Evolutionary conservation across 2,797 vertebrate species (phyloP), one percentile per base, ranked within the genome.

Genomic region (Etheostoma perlongum): DNA sequence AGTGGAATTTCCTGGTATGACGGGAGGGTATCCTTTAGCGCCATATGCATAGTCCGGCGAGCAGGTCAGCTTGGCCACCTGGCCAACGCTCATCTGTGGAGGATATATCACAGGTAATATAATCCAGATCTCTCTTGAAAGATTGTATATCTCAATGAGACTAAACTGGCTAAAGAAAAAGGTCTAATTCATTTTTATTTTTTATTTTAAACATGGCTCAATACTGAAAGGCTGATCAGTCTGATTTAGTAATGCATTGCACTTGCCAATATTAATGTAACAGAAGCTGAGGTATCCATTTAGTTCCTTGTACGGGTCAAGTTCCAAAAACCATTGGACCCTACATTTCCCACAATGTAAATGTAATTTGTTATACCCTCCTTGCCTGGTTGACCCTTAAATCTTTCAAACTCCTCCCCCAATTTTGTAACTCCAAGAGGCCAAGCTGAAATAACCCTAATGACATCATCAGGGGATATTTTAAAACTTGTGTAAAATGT

Each of bases 11-110:
- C 91, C 89, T 2, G 97, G 97, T 92, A 97, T 97, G 93, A 93
- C 84, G 30, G 96, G 96, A 0, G 96, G 96, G 88, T 91, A 94
- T n/a, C 97, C 97, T 3, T 46, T 89, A 6, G 69, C 1, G 33
- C 97, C 97, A 0, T 98, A 98, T 3, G 97, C 97, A 0, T 92
- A 98, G 84, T 97, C 97, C 30, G 97, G 96, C 0, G 96, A 93
- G 91, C 97, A 97, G 76, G 93, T 97, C 95, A 98, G 85, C 86
- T 66, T 95, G 55, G 96, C 96, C 82, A 93, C 51, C 86, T 98
- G 90, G 25, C 97, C 97, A 10, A 96, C 63, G 0, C 94, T 97
- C 97, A 98, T 98, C 97, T 98, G 83, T 48, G 48, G 47, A 77
- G 21, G 27, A 62, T 6, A 4, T 40, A 11, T 42, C 54, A 36